phyloP scores from a whole-genome alignment of 92 coral and sea anemone genomes.

The Phenganax marumi region DNA sequence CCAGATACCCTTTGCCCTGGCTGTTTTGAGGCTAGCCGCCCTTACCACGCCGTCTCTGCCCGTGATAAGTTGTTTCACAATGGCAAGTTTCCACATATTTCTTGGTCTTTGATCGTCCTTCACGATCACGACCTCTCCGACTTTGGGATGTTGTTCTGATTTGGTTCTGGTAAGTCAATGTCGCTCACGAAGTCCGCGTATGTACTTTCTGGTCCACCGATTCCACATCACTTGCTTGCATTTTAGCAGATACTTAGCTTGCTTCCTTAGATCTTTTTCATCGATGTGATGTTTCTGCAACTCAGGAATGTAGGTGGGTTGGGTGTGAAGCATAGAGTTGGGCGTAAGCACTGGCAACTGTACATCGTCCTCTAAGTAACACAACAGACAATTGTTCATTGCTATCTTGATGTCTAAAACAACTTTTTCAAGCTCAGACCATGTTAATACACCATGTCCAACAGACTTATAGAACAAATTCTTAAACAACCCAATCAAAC shows the following conservation, averaged over 20 bases:
- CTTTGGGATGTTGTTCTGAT: constrained; percentile 9
- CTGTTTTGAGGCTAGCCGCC: constrained; percentile 37
- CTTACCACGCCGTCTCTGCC: constrained; percentile 47
- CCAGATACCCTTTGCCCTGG: constrained; percentile 37
- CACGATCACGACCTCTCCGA: constrained; percentile 56
- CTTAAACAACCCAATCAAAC: no score
- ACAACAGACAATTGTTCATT: no score
- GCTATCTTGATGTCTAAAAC: no score
- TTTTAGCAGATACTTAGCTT: not conserved
- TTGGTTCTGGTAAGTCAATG: not conserved
- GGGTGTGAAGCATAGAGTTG: no score
- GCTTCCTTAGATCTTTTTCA: not conserved
- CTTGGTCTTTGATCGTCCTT: constrained; percentile 31
- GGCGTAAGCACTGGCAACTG: no score
- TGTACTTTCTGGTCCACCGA: not conserved
- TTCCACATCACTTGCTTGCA: not conserved
- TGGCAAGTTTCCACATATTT: constrained; percentile 49
- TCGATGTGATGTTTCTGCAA: no score
- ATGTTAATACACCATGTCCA: no score
- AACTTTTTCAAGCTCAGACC: no score
- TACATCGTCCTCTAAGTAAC: no score
- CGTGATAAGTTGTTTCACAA: constrained; percentile 25
- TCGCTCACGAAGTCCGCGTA: not conserved
- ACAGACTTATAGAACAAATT: no score
- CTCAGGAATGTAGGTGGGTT: no score